Percentiles rank a stretch among this genome's conserved stretches.
Evolutionary conservation across 1,140 invertebrate genomes (phyloP).

Genomic region (Rhyacophila brunnea): DNA sequence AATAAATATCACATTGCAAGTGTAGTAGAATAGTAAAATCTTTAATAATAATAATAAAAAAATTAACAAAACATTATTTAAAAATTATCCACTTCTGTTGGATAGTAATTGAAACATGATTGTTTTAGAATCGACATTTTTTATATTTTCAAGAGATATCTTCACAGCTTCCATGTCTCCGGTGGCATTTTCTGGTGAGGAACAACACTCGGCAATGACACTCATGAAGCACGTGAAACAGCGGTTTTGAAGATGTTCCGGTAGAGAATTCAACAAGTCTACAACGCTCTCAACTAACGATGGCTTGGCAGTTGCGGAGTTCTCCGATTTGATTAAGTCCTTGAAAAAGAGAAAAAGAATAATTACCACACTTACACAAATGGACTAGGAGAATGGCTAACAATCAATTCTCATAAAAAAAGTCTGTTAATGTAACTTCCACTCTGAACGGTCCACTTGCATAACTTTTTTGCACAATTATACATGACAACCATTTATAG

Average conservation of each 20-base stretch:
- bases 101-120: not conserved
- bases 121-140: not conserved
- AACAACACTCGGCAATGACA: not conserved
- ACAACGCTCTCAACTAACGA: not conserved
- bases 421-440: no score
- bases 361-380: no score
- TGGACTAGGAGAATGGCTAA: no score
- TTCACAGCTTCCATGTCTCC: not conserved
- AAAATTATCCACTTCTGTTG: no score
- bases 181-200: not conserved
- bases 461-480: no score
- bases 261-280: constrained; percentile 8
- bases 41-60: no score
- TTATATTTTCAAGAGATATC: constrained; percentile 1
- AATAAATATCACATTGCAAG: no score
- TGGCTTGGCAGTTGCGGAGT: not conserved
- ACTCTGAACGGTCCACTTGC: no score
- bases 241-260: not conserved
- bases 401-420: no score
- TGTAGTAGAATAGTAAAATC: no score
- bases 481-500: no score
- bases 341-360: constrained; percentile 5
- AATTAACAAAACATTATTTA: no score
- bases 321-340: constrained; percentile 2
- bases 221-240: constrained; percentile 15